Conservation (phyloP, 2,888 invertebrate genomes). For the Seira sanloemensis region DNA sequence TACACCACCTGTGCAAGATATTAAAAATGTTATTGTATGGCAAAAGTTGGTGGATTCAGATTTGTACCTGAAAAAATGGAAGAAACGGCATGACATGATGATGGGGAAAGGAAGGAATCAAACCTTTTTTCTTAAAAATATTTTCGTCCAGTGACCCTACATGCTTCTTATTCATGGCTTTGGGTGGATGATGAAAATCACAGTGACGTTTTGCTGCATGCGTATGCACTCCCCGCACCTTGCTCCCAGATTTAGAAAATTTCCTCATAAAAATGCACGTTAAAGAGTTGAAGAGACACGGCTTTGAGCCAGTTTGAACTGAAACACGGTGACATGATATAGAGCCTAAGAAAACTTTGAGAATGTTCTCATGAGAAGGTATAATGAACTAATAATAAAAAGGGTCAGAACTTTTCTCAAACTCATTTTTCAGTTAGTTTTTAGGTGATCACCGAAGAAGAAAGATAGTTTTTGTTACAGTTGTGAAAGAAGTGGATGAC, state of each 20-base stretch:
- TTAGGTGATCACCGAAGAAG: conserved; percentile 23
- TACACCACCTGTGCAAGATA: not conserved
- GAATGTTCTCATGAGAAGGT: not conserved
- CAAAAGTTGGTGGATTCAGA: too few species aligned
- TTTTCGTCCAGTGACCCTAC: not conserved
- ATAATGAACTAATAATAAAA: conserved; percentile 50
- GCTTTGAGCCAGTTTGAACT: not conserved
- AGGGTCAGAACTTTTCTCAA: conserved; percentile 41
- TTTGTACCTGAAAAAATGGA: too few species aligned
- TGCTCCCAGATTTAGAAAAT: too few species aligned
- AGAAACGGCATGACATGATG: too few species aligned
- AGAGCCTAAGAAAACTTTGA: not conserved
- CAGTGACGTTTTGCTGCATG: not conserved
- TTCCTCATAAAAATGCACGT: too few species aligned
- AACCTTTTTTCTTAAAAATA: not conserved
- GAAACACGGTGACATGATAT: not conserved
- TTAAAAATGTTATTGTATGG: not conserved
- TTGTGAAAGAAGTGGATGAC: not conserved
- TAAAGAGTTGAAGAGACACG: too few species aligned
- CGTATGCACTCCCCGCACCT: not conserved
- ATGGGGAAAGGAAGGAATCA: too few species aligned
- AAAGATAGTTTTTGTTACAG: not conserved
- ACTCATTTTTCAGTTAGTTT: conserved; percentile 48
- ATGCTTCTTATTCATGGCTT: not conserved
- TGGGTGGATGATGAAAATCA: not conserved